These are phyloP conservation scores for Diloba caeruleocephala DNA, from an alignment of 2,888 invertebrate genomes.

Conservation along the genomic window DNA sequence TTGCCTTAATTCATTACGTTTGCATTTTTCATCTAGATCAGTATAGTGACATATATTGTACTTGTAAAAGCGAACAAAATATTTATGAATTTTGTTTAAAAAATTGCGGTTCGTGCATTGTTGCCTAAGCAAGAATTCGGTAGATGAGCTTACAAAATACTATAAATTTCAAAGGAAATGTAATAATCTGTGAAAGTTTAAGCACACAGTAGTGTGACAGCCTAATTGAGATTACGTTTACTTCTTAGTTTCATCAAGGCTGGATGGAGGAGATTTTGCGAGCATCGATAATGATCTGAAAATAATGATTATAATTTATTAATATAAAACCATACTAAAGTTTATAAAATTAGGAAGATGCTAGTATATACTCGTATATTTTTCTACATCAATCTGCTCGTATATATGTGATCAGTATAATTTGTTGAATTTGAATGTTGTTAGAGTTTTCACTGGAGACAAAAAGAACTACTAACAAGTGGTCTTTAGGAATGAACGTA, in stretches of 20 bases:
- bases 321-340: no score
- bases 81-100: constrained; percentile 14
- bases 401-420: background rate
- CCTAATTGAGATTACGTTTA: constrained; percentile 56
- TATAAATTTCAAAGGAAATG: constrained; percentile 51
- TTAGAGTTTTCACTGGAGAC: no score
- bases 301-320: constrained; percentile 46
- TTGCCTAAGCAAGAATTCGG: constrained; percentile 48
- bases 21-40: no score
- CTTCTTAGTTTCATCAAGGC: constrained; percentile 78
- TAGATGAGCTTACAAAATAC: constrained; percentile 43
- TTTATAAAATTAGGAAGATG: constrained; percentile 41
- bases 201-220: constrained; percentile 18
- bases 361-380: constrained; percentile 5
- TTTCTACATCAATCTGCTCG: constrained; percentile 2
- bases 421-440: no score
- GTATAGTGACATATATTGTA: constrained; percentile 1
- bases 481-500: no score
- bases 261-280: constrained; percentile 80
- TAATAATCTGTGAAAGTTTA: constrained; percentile 32
- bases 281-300: constrained; percentile 84
- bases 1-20: no score
- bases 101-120: constrained; percentile 41
- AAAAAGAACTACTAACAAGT: no score
- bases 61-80: constrained; percentile 12